Base-by-base conservation (phyloP, 2,113 vertebrate genomes). In the Rattus rattus region DNA sequence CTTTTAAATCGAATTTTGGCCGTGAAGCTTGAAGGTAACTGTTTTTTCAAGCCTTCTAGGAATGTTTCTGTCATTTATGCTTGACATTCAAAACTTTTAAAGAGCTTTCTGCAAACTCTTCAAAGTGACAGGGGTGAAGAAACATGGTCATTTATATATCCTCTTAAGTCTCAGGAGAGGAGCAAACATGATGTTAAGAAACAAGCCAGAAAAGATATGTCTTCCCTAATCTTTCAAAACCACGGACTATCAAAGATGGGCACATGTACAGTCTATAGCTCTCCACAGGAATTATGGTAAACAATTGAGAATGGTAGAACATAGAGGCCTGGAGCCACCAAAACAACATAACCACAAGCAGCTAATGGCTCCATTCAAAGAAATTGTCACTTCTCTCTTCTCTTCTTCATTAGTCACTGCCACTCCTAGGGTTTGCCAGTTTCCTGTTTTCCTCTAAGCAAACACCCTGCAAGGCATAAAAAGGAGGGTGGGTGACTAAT, bases 401-500 rank as follows among this genome's bases (percentile, higher is more conserved):
- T 94, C 97, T 47, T 94, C 96, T 96, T 96, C 93, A 95, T 98
- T 97, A 98, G 92, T 95, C 86, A 92, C 77, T 96, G 52, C 72
- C 96, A 87, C 61, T 93, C 79, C 88, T 80, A 84, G 76, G 94
- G 86, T 95, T 94, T 59, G 1, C 96, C 90, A 95, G 77, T 91
- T 97, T 96, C 93, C 59, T 86, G 90, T 94, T 92, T 93, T 95
- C 28, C 75, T 95, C 39, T 3, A 59, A 26, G 43, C 96, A 96
- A 90, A 97, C 69, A 75, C 84, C 33, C 92, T 97, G 92, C 73
- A 52, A 85, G 76, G 73, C 91, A 84, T 83, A 94, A 97, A 94
- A 92, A 87, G 69, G 93, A 93, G 83, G 84, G 92, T 86, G 70
- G 89, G 4, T 73, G 97, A 94, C 39, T 98, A 98, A 98, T 98